Conservation (phyloP, 2,888 invertebrate genomes). For the Himalopsyche anomala region DNA sequence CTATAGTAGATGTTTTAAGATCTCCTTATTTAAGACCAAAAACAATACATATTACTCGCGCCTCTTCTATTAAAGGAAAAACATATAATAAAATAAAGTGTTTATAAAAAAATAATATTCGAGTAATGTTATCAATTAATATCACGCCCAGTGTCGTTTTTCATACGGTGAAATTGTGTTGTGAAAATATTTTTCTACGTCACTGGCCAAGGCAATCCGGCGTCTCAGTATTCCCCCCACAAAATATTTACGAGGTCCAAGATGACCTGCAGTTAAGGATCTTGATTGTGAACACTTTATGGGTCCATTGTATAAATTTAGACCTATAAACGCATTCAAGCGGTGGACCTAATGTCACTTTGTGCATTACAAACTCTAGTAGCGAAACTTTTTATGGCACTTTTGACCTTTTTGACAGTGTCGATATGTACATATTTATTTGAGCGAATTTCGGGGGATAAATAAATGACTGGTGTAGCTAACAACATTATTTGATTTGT, state of each 20-base stretch:
- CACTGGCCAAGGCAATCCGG: not conserved
- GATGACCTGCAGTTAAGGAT: conserved; percentile 44
- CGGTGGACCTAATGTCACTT: conserved; percentile 40
- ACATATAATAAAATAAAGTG: no score
- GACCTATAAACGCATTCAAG: conserved; percentile 42
- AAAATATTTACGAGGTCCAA: conserved; percentile 43
- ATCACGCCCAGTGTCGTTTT: no score
- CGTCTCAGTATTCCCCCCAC: conserved; percentile 33
- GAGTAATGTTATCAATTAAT: no score
- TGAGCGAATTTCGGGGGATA: not conserved
- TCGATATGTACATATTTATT: not conserved
- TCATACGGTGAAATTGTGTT: no score
- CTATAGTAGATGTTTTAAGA: no score
- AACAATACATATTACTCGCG: no score
- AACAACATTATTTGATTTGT: no score
- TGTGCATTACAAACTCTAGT: conserved; percentile 32
- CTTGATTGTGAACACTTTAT: conserved; percentile 50
- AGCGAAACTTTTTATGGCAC: conserved; percentile 32
- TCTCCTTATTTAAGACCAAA: no score
- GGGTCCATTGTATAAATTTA: conserved; percentile 47
- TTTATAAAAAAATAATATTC: not conserved
- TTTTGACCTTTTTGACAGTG: not conserved
- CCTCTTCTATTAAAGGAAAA: no score
- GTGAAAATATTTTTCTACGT: not conserved
- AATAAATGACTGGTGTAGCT: not conserved